Percentiles rank a stretch among this genome's conserved stretches.
phyloP scores from a whole-genome alignment of 2,888 invertebrate genomes.

The Sphinx pinastri region DNA sequence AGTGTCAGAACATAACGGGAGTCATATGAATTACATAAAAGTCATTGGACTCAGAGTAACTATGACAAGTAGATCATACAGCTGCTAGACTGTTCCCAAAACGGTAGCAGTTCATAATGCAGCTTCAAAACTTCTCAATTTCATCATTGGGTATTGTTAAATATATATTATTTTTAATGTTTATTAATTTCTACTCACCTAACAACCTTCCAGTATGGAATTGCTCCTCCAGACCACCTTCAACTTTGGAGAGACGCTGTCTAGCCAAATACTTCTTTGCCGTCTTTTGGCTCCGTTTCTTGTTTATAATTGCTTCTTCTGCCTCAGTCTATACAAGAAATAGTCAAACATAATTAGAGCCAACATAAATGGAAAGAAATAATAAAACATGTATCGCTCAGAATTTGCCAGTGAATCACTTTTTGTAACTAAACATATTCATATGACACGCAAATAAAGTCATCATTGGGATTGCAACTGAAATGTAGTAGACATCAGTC shows the following conservation, averaged over 20 bases:
- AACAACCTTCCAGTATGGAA: constrained; percentile 97
- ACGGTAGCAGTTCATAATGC: constrained; percentile 83
- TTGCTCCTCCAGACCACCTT: constrained; percentile 96
- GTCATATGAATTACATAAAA: constrained; percentile 27
- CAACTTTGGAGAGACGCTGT: constrained; percentile 97
- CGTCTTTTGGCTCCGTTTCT: constrained; percentile 96
- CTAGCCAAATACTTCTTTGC: constrained; percentile 96
- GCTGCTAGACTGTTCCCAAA: constrained; percentile 85
- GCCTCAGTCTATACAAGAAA: constrained; percentile 89
- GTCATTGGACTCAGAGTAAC: constrained; percentile 89
- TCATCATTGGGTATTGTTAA: constrained; percentile 79
- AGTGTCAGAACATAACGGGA: constrained; percentile 12
- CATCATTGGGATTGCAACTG: constrained; percentile 40
- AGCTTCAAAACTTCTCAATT: constrained; percentile 85
- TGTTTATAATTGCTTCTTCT: constrained; percentile 96
- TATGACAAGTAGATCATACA: constrained; percentile 87
- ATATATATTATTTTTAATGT: neutral
- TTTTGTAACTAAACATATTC: constrained; percentile 50
- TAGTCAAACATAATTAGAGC: neutral
- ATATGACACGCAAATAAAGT: constrained; percentile 85
- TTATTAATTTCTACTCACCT: constrained; percentile 84
- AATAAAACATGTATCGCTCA: constrained; percentile 36
- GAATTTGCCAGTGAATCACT: constrained; percentile 47
- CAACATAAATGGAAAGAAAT: neutral
- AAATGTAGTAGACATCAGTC: too few relatives aligned